These are phyloP conservation scores for Pandemis cinnamomeana DNA, from an alignment of 2,888 invertebrate species.

Conservation along the genomic window DNA sequence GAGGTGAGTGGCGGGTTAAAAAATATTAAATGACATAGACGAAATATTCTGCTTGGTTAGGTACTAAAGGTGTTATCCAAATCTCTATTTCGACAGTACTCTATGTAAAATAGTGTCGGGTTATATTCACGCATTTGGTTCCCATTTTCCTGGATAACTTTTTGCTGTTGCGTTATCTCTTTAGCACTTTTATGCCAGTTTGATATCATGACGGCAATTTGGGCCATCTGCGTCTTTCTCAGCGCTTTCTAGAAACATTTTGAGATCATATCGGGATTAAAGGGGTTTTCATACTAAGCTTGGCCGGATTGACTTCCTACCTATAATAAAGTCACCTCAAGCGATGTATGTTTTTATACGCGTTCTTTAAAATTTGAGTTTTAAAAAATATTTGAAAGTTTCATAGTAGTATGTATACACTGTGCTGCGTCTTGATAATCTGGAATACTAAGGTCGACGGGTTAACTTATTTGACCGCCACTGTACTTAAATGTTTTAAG, in stretches of 20 bases:
- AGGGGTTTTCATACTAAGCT: neutral
- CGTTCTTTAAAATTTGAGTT: too few relatives aligned
- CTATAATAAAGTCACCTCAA: neutral
- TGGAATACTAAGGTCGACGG: too few relatives aligned
- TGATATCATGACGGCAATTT: constrained; percentile 1
- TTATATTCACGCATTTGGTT: neutral
- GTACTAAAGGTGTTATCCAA: too few relatives aligned
- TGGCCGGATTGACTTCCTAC: neutral
- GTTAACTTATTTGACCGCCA: too few relatives aligned
- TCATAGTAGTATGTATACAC: too few relatives aligned
- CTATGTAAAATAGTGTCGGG: neutral
- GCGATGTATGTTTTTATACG: neutral
- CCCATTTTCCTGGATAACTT: constrained; percentile 1
- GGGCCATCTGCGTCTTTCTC: constrained; percentile 1
- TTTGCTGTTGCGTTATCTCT: neutral
- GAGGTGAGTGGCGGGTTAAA: too few relatives aligned
- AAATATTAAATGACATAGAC: too few relatives aligned
- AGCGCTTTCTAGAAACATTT: neutral
- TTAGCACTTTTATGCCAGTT: constrained; percentile 1
- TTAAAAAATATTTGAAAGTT: too few relatives aligned
- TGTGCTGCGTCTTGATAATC: too few relatives aligned
- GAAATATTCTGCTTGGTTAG: too few relatives aligned
- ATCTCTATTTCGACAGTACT: neutral
- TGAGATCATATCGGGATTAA: neutral
- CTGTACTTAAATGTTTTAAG: too few relatives aligned